These are phyloP conservation scores for Ceyx melanurus DNA, from an alignment of 2,113 vertebrate genomes.

Conservation along the genomic window DNA sequence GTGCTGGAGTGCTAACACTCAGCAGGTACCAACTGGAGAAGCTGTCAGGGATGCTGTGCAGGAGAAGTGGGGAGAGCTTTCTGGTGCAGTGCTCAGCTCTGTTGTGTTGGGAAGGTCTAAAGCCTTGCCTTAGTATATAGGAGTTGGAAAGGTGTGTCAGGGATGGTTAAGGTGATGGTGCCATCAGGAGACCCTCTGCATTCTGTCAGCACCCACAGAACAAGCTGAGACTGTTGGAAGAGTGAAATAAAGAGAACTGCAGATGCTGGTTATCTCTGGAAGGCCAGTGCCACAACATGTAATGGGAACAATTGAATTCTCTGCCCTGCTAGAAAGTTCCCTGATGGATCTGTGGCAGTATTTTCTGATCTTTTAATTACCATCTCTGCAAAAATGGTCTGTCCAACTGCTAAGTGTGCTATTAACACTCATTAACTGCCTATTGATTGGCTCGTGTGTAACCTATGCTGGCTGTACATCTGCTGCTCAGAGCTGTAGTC, in stretches of 20 bases:
- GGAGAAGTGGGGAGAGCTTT: not conserved
- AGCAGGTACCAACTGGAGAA: not conserved
- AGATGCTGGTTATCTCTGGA: not conserved
- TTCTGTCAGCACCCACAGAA: not conserved
- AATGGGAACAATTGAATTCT: not conserved
- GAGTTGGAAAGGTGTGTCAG: not conserved
- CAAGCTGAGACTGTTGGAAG: not conserved
- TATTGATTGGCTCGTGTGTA: not conserved
- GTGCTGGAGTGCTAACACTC: not conserved
- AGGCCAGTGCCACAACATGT: not conserved
- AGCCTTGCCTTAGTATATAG: not conserved
- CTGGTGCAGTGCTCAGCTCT: not conserved
- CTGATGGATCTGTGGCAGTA: not conserved
- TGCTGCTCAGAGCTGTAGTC: not conserved
- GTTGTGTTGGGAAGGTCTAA: not conserved
- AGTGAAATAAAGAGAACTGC: not conserved
- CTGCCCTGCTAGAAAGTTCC: not conserved
- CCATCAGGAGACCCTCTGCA: not conserved
- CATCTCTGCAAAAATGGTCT: not conserved
- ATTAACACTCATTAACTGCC: not conserved
- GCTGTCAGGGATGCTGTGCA: not conserved
- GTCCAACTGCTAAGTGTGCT: not conserved
- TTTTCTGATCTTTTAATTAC: constrained; percentile 22
- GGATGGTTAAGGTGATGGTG: not conserved
- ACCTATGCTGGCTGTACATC: not conserved